phyloP scores from a whole-genome alignment of 2,888 invertebrate genomes.

The Ommatoiulus sabulosus region DNA sequence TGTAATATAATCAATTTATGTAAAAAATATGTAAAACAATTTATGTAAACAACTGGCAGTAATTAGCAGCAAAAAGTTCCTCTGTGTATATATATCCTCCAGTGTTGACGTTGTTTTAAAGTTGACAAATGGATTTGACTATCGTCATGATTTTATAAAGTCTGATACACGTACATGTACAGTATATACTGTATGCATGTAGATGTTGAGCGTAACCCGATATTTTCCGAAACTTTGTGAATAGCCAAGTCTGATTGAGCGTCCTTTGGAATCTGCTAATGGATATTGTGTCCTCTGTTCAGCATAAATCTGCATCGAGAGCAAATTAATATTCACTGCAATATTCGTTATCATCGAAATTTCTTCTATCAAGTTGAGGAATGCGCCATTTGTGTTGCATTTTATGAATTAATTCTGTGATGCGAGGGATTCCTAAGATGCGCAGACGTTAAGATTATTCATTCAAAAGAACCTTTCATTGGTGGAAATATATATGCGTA shows the following conservation, averaged over 20 bases:
- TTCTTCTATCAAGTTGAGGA: neutral
- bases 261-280: neutral
- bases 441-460: neutral
- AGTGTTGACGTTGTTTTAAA: no score
- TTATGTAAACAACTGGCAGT: no score
- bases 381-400: neutral
- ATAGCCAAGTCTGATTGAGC: neutral
- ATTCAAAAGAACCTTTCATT: neutral
- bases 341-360: neutral
- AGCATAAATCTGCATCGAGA: neutral
- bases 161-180: no score
- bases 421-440: neutral
- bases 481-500: neutral
- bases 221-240: neutral
- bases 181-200: no score
- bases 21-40: no score
- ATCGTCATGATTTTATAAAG: no score
- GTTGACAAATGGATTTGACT: no score
- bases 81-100: no score
- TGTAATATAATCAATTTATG: no score
- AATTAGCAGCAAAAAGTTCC: no score
- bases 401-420: neutral
- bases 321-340: slow-evolving; percentile 8
- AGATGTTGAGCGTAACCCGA: no score
- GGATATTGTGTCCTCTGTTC: neutral